Base-by-base conservation (phyloP, 2,113 vertebrate genomes). In the Hypanus sabinus region DNA sequence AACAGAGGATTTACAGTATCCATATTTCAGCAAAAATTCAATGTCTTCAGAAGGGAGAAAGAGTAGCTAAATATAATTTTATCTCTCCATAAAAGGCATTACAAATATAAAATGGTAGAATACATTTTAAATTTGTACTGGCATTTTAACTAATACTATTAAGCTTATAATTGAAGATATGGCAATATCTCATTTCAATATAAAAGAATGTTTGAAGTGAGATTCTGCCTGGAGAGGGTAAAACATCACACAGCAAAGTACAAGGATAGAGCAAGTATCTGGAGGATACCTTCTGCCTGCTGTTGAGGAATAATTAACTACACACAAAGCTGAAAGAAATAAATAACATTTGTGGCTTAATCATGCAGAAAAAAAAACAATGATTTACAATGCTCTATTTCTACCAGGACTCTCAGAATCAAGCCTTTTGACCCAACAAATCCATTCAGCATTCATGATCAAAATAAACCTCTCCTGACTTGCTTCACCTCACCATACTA, bases 51-150 rank as follows among this genome's bases (percentile, higher is more conserved):
- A 24, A n/a, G 22, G 22, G 8, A 7, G 22, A 4, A 33, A 62
- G 2, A 33, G 11, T 65, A 5, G 57, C 0, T 18, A 30, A n/a
- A n/a, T 30, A 22, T 46, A 10, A 3, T 14, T 5, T 10, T n/a
- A n/a, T 62, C 22, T 4, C 9, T 76, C 73, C 27, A 22, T 76
- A 76, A 76, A 76, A 76, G 9, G 8, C 73, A 60, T 16, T 62
- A 30, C 60, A 88, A 88, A 88, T 88, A 88, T 88, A 88, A 57
- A 85, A 22, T 81, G 83, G 55, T 55, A 16, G 57, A 87, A 65
- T 65, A 65, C 30, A 33, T 33, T 88, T 62, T 18, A 12, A 88
- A 88, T 14, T 33, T 16, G 57, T 60, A 33, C 60, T 16, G 57
- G 30, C 60, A n/a, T 18, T 87, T 88, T 88, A 60, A 30, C 30